Base-by-base conservation (phyloP, 1,140 invertebrate species). In the Wiebesia pumilae region DNA sequence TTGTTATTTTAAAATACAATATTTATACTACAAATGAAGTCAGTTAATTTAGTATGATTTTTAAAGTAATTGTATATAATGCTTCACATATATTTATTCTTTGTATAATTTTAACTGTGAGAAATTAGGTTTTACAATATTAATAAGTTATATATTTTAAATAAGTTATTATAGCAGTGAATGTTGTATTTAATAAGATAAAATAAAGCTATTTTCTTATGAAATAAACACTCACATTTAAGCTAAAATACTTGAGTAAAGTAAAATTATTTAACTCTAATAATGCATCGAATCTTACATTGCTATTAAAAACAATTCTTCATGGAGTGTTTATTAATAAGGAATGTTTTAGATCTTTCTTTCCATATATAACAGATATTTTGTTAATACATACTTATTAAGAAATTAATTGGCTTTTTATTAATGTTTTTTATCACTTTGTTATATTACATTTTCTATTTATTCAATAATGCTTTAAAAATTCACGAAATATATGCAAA, bases 21-120 rank as follows among this genome's bases (percentile, higher is more conserved):
- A 71, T 40, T 40, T 73, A 73, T 38, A 40, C 10, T 38, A 73
- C 69, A 19, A 73, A 38, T 4, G 35, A 73, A 73, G 38, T 75
- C 38, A 75, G 43, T 75, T 38, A 75, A 75, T 75, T 75, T 75
- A 40, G 12, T 71, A 71, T 19, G 16, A 38, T 71, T 71, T 71
- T 71, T 71, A 71, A 62, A 38, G 35, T 71, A 71, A 35, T 21
- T 21, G 35, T 38, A 38, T 35, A 16, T 71, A 71, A 71, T 38
- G 35, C 16, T 4, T 71, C 40, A 1, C 21, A 38, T 21, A 71
- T 35, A 69, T 69, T 71, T 71, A 38, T 16, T 71, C 35, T 21
- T 71, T 38, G n/a, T 71, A 71, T 71, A 38, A 38, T 71, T 71
- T 71, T 38, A 71, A 71, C 38, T 71, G 69, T 71, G 33, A 38